Base-by-base conservation (phyloP, 2,113 vertebrate genomes). In the Pachypanchax playfairii region DNA sequence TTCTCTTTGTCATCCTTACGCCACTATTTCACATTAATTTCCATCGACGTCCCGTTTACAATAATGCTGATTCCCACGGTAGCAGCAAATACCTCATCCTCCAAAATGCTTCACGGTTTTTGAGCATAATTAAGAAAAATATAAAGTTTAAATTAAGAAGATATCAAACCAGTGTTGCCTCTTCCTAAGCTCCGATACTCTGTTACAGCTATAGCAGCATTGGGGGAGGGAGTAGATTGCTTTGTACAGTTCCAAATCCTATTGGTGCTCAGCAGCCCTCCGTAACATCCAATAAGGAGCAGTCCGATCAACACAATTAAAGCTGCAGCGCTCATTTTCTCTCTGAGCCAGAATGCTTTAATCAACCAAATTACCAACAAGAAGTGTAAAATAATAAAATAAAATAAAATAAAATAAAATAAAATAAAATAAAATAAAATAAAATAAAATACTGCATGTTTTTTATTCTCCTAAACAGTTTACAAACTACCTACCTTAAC, bases 151-250 rank as follows among this genome's bases (percentile, higher is more conserved):
- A 54, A 60, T 52, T 4, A 54, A 60, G 36, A 35, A 35, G 13
- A 11, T 3, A 35, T 2, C 33, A 8, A 12, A 51, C 21, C 61
- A 46, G 51, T 52, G 2, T 42, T n/a, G 43, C 55, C 38, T 83
- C 70, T 71, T 66, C 62, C 18, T 61, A 3, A 11, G 51, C 65
- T 76, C 26, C 54, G 41, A n/a, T n/a, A n/a, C 65, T 78, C 72
- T 53, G 74, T 80, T 44, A 80, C 49, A 75, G 85, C 57, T 36
- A 81, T 80, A 6, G 48, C 75, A 64, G 75, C 5, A 59, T 42
- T 88, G 85, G 90, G 88, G 89, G 17, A 88, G 88, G 91, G 90
- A 91, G 78, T 87, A 79, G 92, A 92, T 92, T 84, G 73, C 86
- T 83, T 75, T 87, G 84, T 88, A 87, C 89, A 80, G 77, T 85